Conservation (phyloP, 2,797 vertebrate genomes). For the Acanthis flammea region DNA sequence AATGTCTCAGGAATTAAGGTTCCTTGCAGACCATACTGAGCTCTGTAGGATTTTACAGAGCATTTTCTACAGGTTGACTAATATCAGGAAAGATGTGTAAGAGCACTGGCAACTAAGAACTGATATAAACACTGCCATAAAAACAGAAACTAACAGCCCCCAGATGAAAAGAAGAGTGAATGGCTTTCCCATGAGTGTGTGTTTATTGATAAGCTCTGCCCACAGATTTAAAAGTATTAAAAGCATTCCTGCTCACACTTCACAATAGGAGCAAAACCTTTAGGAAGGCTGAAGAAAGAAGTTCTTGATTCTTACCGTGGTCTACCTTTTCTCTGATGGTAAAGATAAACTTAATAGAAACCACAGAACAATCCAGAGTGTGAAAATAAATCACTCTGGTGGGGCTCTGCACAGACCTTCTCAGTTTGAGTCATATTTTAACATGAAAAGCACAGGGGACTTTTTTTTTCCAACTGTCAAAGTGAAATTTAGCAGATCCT, state of each 20-base stretch:
- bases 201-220: conserved; percentile 40
- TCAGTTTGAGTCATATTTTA: neutral
- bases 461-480: neutral
- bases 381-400: neutral
- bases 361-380: neutral
- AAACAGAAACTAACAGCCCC: conserved; percentile 15
- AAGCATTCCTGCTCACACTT: neutral
- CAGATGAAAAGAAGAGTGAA: conserved; percentile 1
- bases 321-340: neutral
- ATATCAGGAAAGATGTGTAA: conserved; percentile 2
- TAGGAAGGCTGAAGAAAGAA: neutral
- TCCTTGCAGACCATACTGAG: neutral
- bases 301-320: neutral
- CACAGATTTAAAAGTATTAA: conserved; percentile 1
- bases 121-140: conserved; percentile 49
- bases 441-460: neutral
- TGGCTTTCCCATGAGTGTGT: neutral
- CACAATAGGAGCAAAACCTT: neutral
- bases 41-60: neutral
- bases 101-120: neutral
- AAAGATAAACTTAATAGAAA: conserved; percentile 13
- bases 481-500: conserved; percentile 7
- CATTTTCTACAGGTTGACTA: conserved; percentile 19
- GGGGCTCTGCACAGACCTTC: neutral
- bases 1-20: neutral